A percentile compares a stretch with the other conserved stretches of the same genome.
phyloP scores from a whole-genome alignment of 2,888 invertebrate genomes.

The Neoscelio sp. region DNA sequence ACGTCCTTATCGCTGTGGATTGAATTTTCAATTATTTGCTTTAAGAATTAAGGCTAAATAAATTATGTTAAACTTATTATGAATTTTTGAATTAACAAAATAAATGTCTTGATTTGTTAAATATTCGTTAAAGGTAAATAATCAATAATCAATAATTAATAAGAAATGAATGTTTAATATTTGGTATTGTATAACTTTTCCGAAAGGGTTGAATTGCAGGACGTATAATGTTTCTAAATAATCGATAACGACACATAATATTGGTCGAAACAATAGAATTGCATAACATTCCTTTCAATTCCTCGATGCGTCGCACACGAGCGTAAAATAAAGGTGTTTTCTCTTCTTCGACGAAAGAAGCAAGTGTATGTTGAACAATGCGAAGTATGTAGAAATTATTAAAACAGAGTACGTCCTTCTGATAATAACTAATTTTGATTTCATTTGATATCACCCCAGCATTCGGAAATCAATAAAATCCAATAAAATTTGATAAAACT shows the following conservation, averaged over 20 bases:
- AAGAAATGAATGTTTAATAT: constrained; percentile 25
- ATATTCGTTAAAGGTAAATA: not conserved
- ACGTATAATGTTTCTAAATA: constrained; percentile 33
- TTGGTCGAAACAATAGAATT: constrained; percentile 40
- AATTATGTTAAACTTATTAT: no score
- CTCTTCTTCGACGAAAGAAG: constrained; percentile 47
- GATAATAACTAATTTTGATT: constrained; percentile 17
- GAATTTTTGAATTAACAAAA: no score
- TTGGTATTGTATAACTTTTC: not conserved
- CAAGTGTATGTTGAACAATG: constrained; percentile 42
- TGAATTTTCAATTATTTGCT: no score
- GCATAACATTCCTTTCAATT: constrained; percentile 52
- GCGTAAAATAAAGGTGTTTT: constrained; percentile 51
- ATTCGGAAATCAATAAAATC: not conserved
- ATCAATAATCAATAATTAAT: constrained; percentile 8
- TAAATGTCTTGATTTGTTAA: no score
- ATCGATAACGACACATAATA: constrained; percentile 35
- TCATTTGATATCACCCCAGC: not conserved
- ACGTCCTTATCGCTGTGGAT: no score
- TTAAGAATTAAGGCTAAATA: not conserved
- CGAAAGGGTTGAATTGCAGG: constrained; percentile 2
- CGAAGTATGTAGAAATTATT: constrained; percentile 30
- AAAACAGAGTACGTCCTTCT: constrained; percentile 3
- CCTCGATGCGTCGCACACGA: constrained; percentile 13
- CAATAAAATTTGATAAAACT: no score